Evolutionary conservation across 2,888 invertebrate species (phyloP).

Genomic region (Cryptocheilus praepositus): DNA sequence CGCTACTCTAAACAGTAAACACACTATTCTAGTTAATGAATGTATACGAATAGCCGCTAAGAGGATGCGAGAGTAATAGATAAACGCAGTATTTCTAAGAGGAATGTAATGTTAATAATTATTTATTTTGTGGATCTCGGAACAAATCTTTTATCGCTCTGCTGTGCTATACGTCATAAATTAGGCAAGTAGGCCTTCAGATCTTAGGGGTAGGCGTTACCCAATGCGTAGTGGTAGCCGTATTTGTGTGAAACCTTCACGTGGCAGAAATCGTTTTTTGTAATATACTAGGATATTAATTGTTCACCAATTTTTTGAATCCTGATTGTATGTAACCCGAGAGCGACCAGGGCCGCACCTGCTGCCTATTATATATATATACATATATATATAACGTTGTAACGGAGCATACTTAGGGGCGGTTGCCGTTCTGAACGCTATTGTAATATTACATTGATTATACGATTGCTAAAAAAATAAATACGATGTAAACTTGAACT

Average conservation of each 20-base stretch:
- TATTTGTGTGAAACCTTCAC: slow-evolving; percentile 67
- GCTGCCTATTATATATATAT: slow-evolving; percentile 57
- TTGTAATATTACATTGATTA: slow-evolving; percentile 74
- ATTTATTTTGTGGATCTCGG: slow-evolving; percentile 74
- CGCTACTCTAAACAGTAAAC: slow-evolving; percentile 54
- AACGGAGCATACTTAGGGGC: slow-evolving; percentile 48
- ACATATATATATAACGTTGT: slow-evolving; percentile 44
- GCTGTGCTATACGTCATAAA: slow-evolving; percentile 64
- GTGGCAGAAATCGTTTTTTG: slow-evolving; percentile 64
- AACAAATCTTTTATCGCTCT: slow-evolving; percentile 65
- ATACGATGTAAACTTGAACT: slow-evolving; percentile 70
- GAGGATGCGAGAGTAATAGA: slow-evolving; percentile 57
- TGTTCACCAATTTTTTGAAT: slow-evolving; percentile 54
- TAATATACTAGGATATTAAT: slow-evolving; percentile 70
- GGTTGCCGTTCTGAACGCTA: slow-evolving; percentile 72
- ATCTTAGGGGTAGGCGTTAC: slow-evolving; percentile 54
- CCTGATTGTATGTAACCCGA: slow-evolving; percentile 61
- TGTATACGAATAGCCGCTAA: slow-evolving; percentile 75
- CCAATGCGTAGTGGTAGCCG: slow-evolving; percentile 63
- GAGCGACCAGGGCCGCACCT: slow-evolving; percentile 70
- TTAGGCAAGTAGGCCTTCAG: slow-evolving; percentile 48
- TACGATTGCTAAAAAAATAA: slow-evolving; percentile 73
- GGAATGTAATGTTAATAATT: slow-evolving; percentile 73
- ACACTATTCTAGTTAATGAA: slow-evolving; percentile 74
- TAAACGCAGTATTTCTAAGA: slow-evolving; percentile 73